Evolutionary conservation across 2,888 invertebrate species (phyloP), one percentile per base, ranked within the genome.

Genomic region (Drosophila helvetica): DNA sequence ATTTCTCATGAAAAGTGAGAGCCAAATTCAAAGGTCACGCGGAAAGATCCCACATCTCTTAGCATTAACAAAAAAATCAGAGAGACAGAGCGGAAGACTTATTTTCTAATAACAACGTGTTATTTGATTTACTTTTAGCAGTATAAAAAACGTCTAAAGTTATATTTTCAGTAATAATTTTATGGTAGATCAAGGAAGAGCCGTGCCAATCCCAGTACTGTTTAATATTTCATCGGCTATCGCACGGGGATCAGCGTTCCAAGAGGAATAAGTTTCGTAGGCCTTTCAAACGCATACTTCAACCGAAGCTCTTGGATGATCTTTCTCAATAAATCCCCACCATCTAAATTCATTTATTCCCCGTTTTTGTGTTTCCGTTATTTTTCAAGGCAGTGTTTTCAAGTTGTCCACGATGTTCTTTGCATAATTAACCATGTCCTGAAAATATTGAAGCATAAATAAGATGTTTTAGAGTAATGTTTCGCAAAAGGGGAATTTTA

Each of bases 391-490:
- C 7, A 19, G 63, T 22, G 63, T 27, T 33, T 25, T 63, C 7
- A 66, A 54, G 25, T 66, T 66, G 17, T 66, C 65, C 25, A 63
- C 43, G 45, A 66, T 50, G 7, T n/a, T 55, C 25, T 64, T 50
- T 2, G 65, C 75, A 70, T 52, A 72, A 30, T 38, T 59, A 19
- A 77, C 64, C 43, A 79, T 80, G n/a, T 81, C 81, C 81, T 81
- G 30, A 6, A 70, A 78, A 30, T 7, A 48, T 1, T 54, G n/a
- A 12, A 5, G 33, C 17, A 27, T 18, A 10, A 15, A 15, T 46
- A 45, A 22, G 27, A 17, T 22, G 2, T 19, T 30, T 5, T 6
- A 15, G 6, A 27, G 1, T 0, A 8, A 33, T 9, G 7, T 8
- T 19, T 10, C 2, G 10, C 5, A 22, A 6, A 3, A 50, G 0